A percentile compares a stretch with the other conserved stretches of the same genome.
Conservation (phyloP, 2,113 vertebrate species). For the Colossoma macropomum region DNA sequence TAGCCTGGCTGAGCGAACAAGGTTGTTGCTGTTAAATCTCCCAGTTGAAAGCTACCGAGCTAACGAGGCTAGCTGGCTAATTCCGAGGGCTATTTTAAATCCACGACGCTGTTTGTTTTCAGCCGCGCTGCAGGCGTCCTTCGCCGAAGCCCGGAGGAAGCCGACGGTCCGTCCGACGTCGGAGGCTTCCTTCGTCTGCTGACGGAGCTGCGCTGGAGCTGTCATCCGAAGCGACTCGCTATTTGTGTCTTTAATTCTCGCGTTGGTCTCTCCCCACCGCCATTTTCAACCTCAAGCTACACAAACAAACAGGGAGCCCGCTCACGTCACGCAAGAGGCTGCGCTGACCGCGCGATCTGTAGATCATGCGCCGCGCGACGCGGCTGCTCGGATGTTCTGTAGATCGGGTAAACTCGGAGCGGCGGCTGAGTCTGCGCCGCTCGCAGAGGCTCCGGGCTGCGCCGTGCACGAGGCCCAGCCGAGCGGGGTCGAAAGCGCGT, state of each 20-base stretch:
- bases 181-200: slow-evolving; percentile 26
- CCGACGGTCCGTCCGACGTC: slow-evolving; percentile 19
- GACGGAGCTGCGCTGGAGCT: slow-evolving; percentile 54
- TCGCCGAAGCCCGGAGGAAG: slow-evolving; percentile 11
- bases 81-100: slow-evolving; percentile 60
- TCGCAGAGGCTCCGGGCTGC: slow-evolving; percentile 24
- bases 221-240: slow-evolving; percentile 54
- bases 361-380: not conserved
- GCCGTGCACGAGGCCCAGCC: slow-evolving; percentile 32
- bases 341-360: slow-evolving; percentile 33
- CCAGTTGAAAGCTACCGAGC: slow-evolving; percentile 57
- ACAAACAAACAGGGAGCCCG: slow-evolving; percentile 80
- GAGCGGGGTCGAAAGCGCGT: slow-evolving; percentile 15
- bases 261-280: slow-evolving; percentile 78
- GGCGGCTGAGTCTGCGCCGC: not conserved
- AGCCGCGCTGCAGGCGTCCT: slow-evolving; percentile 46
- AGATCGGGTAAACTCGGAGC: slow-evolving; percentile 23
- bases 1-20: slow-evolving; percentile 71
- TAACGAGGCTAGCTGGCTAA: slow-evolving; percentile 69
- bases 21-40: slow-evolving; percentile 61
- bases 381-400: not conserved
- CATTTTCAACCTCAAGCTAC: slow-evolving; percentile 80
- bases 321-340: slow-evolving; percentile 50
- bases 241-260: slow-evolving; percentile 69
- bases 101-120: slow-evolving; percentile 35